A percentile compares a stretch with the other conserved stretches of the same genome.
Evolutionary conservation across 2,888 invertebrate genomes (phyloP).

Genomic region (Nomada ruficornis): DNA sequence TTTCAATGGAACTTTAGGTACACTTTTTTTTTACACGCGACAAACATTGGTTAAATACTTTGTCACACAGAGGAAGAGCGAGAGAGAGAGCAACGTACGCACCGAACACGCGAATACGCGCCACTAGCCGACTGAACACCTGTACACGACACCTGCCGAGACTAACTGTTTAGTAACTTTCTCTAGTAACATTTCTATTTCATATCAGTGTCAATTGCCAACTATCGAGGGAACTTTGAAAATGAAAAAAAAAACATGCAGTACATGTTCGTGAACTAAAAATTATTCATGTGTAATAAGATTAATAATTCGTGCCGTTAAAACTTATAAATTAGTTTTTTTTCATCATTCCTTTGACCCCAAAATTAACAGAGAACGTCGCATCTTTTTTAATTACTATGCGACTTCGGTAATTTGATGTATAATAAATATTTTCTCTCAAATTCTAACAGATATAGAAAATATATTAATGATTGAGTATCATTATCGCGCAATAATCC

Average conservation of each 20-base stretch:
- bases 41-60: conserved; percentile 29
- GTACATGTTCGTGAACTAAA: background rate
- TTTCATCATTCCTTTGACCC: background rate
- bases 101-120: conserved; percentile 69
- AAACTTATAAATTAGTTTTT: background rate
- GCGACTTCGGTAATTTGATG: background rate
- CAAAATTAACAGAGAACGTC: background rate
- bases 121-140: conserved; percentile 72
- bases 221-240: conserved; percentile 6
- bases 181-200: conserved; percentile 61
- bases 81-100: conserved; percentile 37
- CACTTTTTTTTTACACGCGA: conserved; percentile 27
- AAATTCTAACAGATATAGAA: conserved; percentile 5
- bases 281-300: background rate
- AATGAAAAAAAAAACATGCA: background rate
- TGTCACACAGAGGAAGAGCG: background rate
- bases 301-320: background rate
- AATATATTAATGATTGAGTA: background rate
- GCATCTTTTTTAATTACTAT: background rate
- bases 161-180: conserved; percentile 59
- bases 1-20: conserved; percentile 50
- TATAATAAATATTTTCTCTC: background rate
- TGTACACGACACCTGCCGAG: conserved; percentile 69
- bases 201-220: conserved; percentile 39
- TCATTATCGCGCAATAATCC: background rate